Evolutionary conservation across 2,113 vertebrate genomes (phyloP).

Genomic region (Phainopepla nitens): DNA sequence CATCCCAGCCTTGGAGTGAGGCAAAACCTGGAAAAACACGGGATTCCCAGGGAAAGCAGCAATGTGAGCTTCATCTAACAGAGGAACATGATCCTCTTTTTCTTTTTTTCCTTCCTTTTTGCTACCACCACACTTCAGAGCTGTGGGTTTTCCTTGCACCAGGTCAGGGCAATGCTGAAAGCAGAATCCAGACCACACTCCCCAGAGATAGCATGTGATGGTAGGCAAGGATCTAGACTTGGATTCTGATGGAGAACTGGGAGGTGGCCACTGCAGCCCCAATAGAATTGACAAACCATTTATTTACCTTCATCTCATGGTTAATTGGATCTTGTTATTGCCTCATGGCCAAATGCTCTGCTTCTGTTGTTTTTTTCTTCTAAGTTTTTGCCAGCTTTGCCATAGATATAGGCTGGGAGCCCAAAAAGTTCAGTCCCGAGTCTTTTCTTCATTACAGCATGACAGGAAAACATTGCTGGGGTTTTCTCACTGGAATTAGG

Average conservation of each 20-base stretch:
- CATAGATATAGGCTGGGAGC: background rate
- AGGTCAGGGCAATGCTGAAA: background rate
- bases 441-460: background rate
- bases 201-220: background rate
- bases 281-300: background rate
- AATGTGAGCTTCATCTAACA: background rate
- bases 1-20: background rate
- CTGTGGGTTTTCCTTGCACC: background rate
- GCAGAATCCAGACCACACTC: background rate
- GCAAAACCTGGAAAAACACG: background rate
- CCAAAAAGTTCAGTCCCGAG: background rate
- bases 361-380: background rate
- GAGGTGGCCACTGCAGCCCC: background rate
- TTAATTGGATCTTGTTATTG: background rate
- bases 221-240: background rate
- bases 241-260: background rate
- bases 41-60: background rate
- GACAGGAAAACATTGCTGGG: background rate
- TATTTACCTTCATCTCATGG: background rate
- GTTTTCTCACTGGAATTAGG: background rate
- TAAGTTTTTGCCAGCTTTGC: constrained; percentile 9
- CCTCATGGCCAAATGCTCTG: background rate
- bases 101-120: background rate
- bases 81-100: accelerated
- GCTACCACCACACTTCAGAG: background rate